Base-by-base conservation (phyloP, 2,888 invertebrate genomes). In the Cyclophora punctaria region DNA sequence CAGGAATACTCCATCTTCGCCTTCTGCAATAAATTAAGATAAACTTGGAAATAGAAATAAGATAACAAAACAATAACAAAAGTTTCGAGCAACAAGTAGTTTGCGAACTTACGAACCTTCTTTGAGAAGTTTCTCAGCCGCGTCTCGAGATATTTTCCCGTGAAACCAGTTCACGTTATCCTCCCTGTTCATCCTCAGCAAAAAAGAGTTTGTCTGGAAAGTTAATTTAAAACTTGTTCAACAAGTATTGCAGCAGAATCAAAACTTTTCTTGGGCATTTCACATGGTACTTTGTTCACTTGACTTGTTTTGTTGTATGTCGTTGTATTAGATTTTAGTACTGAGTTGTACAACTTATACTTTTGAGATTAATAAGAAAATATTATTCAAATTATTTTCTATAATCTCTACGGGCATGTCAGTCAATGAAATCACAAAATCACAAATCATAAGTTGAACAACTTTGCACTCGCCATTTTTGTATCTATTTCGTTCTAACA, bases 151-250 rank as follows among this genome's bases (percentile, higher is more conserved):
- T 74, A 94, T 91, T 89, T 92, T 94, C 65, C 93, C 94, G 89
- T 94, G 96, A 83, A 92, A 95, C 95, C 95, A 96, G 78, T 92
- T 92, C 71, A 95, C 91, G 76, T 92, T 92, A 77, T 94, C 94
- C 76, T 94, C 93, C 75, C 91, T 90, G 83, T 90, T 92, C 93
- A 92, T 92, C 81, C 89, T 90, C 82, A 90, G 83, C 68, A 89
- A 83, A 80, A 89, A 89, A 75, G 90, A 89, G 77, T 90, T 89
- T 64, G 89, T 89, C 90, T 90, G 85, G 75, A 90, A 88, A 81
- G 74, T 78, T 78, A 77, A 77, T 75, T 75, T 70, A 67, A 73
- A 84, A 83, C 74, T 75, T 79, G 80, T 75, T 83, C 71, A 78
- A 79, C 82, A 81, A 82, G 76, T 80, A 77, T 73, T 64, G 65